phyloP scores from a whole-genome alignment of 2,888 invertebrate genomes.

The Parnassius mnemosyne region DNA sequence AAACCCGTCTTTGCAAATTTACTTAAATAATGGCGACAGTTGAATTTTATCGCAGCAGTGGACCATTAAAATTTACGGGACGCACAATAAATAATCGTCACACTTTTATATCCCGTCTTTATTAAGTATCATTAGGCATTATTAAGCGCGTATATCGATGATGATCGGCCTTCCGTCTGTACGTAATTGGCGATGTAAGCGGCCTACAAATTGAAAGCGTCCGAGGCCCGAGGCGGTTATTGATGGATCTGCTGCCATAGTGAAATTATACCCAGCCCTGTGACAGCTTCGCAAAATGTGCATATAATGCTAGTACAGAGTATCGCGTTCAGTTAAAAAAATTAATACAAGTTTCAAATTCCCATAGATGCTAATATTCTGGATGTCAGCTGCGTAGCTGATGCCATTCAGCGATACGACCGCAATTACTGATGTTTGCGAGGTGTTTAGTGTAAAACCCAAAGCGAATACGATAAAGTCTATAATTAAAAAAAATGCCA shows the following conservation, averaged over 20 bases:
- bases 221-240: constrained; percentile 73
- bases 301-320: constrained; percentile 80
- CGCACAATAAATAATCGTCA: constrained; percentile 69
- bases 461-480: too few species aligned
- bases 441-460: too few species aligned
- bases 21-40: constrained; percentile 23
- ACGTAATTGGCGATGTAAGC: constrained; percentile 74
- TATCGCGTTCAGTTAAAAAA: constrained; percentile 63
- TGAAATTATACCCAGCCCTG: constrained; percentile 76
- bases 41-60: constrained; percentile 27
- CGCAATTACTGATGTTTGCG: too few species aligned
- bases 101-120: constrained; percentile 76
- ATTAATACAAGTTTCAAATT: too few species aligned
- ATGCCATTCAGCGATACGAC: too few species aligned
- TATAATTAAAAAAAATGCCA: too few species aligned
- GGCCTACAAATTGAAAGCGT: constrained; percentile 80
- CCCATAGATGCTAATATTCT: too few species aligned
- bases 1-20: background rate
- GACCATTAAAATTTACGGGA: constrained; percentile 51
- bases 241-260: constrained; percentile 79
- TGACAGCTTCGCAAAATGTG: constrained; percentile 80
- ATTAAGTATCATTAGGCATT: constrained; percentile 80
- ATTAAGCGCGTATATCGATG: constrained; percentile 76
- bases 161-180: constrained; percentile 76
- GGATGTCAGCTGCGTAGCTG: too few species aligned